Evolutionary conservation across 2,113 vertebrate genomes (phyloP), one percentile per base, ranked within the genome.

Genomic region (Bolborhynchus lineola): DNA sequence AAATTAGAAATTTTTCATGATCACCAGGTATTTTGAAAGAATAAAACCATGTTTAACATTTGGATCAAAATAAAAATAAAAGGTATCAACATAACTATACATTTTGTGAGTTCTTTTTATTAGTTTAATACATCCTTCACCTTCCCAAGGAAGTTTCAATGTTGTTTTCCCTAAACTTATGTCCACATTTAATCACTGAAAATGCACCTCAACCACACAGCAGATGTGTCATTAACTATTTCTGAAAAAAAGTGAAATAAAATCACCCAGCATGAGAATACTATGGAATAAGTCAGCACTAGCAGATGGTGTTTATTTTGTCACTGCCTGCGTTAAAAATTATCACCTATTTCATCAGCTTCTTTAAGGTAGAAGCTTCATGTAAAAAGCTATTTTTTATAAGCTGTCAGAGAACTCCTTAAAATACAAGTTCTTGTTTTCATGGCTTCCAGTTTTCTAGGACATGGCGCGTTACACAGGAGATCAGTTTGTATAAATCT

Each of bases 221-320:
- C 98, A 98, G 98, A 98, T 98, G 98, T 97, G 97, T 84, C 97
- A 98, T 98, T 98, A 98, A 98, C 97, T 97, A 95, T 97, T 98
- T 97, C 96, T 97, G 96, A 94, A 96, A 97, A 97, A 97, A 98
- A 96, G 91, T 94, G 97, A 98, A 98, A 98, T 98, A 97, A 98
- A 98, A 97, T 97, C 98, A 98, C 86, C 92, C 95, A 97, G 97
- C 98, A 97, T 97, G 97, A 96, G 97, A 98, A 97, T 96, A 85
- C 97, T 91, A 92, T 75, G 86, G 98, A 98, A 94, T 93, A 97
- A 98, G 98, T 98, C 98, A 98, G 97, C 97, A 98, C 92, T 96
- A 98, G 98, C 99, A 99, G 99, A 99, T 99, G 99, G 98, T 99
- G 99, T 99, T 99, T 99, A 99, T 98, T 98, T 99, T 98, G 98